Evolutionary conservation across 2,888 invertebrate genomes (phyloP).

Genomic region (Timandra comae): DNA sequence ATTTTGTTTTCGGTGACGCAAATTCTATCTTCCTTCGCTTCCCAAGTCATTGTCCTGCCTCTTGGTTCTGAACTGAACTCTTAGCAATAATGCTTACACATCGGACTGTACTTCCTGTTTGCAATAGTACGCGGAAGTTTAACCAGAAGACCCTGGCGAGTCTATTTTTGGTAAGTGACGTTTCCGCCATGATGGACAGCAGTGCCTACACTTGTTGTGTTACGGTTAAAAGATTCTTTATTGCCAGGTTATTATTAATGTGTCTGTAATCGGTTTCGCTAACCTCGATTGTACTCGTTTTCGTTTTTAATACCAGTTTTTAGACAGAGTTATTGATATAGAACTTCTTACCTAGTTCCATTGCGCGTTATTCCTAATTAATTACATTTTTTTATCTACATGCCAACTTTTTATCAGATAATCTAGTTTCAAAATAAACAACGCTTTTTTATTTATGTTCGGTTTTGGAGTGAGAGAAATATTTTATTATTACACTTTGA

Average conservation of each 20-base stretch:
- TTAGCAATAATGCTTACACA: constrained; percentile 15
- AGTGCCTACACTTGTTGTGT: constrained; percentile 25
- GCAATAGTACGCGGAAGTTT: constrained; percentile 53
- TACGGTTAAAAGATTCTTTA: constrained; percentile 6
- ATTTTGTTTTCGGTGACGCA: constrained; percentile 62
- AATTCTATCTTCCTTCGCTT: constrained; percentile 53
- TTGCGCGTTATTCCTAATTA: no score
- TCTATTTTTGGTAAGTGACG: constrained; percentile 65
- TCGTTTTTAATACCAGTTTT: constrained; percentile 4
- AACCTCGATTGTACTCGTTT: constrained; percentile 10
- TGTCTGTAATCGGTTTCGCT: constrained; percentile 12
- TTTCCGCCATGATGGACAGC: constrained; percentile 42
- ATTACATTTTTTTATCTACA: no score
- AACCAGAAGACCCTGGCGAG: constrained; percentile 54
- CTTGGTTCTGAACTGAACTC: constrained; percentile 11
- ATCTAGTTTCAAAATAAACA: no score
- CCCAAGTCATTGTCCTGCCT: constrained; percentile 63
- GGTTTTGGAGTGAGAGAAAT: no score
- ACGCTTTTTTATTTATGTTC: no score
- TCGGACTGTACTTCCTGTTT: constrained; percentile 40
- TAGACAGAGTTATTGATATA: no score
- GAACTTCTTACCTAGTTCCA: no score
- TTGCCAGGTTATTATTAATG: constrained; percentile 5
- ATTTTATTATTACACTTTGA: no score
- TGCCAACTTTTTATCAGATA: no score